Evolutionary conservation across 2,888 invertebrate genomes (phyloP), one percentile per base, ranked within the genome.

Genomic region (Glyphotaelius pellucidus): DNA sequence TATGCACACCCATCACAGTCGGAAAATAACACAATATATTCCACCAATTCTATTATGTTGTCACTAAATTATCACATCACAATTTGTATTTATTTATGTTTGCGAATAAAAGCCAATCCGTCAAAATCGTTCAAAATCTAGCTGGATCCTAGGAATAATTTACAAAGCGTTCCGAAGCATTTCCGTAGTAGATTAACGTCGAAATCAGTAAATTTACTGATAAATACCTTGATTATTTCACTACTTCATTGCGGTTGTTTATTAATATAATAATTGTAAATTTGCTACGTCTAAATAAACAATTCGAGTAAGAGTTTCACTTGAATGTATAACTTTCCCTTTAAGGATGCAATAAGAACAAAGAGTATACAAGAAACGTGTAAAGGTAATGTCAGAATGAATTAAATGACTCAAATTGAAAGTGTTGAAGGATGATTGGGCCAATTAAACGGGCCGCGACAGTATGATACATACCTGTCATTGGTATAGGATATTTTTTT

Each of bases 151-250:
- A 19, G 52, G 52, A 19, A n/a, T n/a, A 67, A 9, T 9, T 7
- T 67, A 67, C 67, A 67, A 67, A 67, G 67, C 67, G 19, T 15
- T 25, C 35, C 35, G 14, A 83, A 83, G 83, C 32, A 19, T 83
- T 32, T 83, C 83, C 83, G 83, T 32, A 83, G 83, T 83, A 83
- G 83, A 83, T 83, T 83, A 83, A 83, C 15, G 25, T 32, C 83
- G n/a, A 83, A 35, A 83, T 83, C 35, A 35, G 83, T 38, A 25
- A 83, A 25, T 52, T 52, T 67, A 67, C 67, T 67, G 67, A 67
- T 67, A 67, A 67, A n/a, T 67, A 25, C 67, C n/a, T 67, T 25
- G 67, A 67, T 67, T 67, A n/a, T 7, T n/a, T 67, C 67, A 67
- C 67, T 5, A n/a, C 67, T 67, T n/a, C 9, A 67, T 67, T 67